phyloP scores from a whole-genome alignment of 2,113 vertebrate genomes.

The Phalacrocorax pelagicus region DNA sequence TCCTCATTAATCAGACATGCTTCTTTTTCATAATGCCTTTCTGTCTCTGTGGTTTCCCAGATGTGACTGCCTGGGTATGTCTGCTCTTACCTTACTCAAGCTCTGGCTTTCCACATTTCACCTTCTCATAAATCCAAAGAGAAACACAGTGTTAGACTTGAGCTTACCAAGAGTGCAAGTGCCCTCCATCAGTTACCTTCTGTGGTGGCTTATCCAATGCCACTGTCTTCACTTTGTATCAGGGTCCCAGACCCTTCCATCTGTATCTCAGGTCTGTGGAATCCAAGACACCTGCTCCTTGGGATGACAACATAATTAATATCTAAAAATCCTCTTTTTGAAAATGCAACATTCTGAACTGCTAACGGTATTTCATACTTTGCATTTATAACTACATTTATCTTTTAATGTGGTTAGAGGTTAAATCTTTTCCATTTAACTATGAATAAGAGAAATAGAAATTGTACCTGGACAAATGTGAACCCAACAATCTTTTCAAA shows the following conservation, averaged over 20 bases:
- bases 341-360: not conserved
- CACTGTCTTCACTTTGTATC: not conserved
- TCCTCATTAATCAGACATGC: not conserved
- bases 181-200: not conserved
- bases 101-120: not conserved
- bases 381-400: not conserved
- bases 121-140: not conserved
- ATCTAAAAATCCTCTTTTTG: not conserved
- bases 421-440: not conserved
- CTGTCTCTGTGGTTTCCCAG: not conserved
- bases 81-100: not conserved
- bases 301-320: not conserved
- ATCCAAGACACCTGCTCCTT: not conserved
- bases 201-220: not conserved
- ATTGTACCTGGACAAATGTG: not conserved
- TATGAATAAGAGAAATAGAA: not conserved
- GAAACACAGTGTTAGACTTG: not conserved
- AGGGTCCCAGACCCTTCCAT: not conserved
- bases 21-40: not conserved
- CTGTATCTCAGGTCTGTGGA: not conserved
- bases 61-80: not conserved
- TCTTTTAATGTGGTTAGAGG: not conserved
- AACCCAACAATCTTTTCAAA: not conserved
- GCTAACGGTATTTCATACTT: not conserved
- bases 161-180: accelerated